Base-by-base conservation (phyloP, 2,113 vertebrate genomes). In the Lynx canadensis region DNA sequence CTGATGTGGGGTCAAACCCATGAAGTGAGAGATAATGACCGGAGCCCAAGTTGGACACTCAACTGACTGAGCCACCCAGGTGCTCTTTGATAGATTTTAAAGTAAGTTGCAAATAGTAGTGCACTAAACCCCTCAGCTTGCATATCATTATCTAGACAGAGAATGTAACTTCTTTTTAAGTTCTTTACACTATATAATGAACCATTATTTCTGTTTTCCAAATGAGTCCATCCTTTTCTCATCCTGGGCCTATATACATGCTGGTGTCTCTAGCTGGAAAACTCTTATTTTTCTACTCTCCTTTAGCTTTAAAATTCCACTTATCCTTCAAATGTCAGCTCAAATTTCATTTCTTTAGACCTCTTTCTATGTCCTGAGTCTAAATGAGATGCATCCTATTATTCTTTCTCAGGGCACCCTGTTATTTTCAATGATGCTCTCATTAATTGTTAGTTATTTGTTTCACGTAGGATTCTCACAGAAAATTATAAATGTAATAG, bases 11-110 rank as follows among this genome's bases (percentile, higher is more conserved):
- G 57, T 60, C 8, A 3, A 9, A 23, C 21, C 7, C 21, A 23
- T 60, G 57, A 60, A 60, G 7, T 2, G 8, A 5, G 7, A 60
- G 19, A 23, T 60, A 7, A 23, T 60, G 21, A 23, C 21, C 21
- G 3, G 8, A 23, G 57, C 57, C 23, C 21, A 57, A 57, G 57
- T 19, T 1, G 18, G 55, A 19, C 18, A 57, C 55, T 57, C 55
- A 57, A 60, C 21, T 21, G 57, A 60, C 57, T 60, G 57, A 60
- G 57, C 57, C 21, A 60, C 57, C 16, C 57, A 60, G 3, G 57
- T 60, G 19, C 57, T 31, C 14, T 93, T 88, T 91, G n/a, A 85
- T 85, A 16, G 9, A 76, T 88, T 90, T 93, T 92, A 94, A 89
- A 86, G 5, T 90, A 87, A 93, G 1, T 82, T 90, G 15, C n/a